Evolutionary conservation across 2,888 invertebrate species (phyloP).

Genomic region (Raillietiella orientalis): DNA sequence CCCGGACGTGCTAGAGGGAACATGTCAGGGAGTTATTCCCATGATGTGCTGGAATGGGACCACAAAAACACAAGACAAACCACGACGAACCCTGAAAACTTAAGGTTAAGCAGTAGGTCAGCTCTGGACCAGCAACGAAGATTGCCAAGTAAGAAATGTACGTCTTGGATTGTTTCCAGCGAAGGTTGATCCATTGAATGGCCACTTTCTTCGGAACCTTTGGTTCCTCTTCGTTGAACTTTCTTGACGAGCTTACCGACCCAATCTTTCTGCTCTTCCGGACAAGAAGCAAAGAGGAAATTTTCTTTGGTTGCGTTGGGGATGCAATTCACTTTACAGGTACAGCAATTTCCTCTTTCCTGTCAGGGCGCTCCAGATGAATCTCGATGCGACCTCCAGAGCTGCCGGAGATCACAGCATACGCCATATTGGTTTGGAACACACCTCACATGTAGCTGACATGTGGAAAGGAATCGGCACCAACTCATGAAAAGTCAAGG

Average conservation of each 20-base stretch:
- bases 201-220: too few species aligned
- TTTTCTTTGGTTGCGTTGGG: slow-evolving; percentile 75
- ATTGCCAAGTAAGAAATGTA: too few species aligned
- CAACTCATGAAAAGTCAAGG: slow-evolving; percentile 63
- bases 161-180: too few species aligned
- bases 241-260: slow-evolving; percentile 61
- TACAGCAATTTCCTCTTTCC: slow-evolving; percentile 48
- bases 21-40: too few species aligned
- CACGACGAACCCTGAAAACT: too few species aligned
- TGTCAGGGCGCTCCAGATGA: slow-evolving; percentile 81
- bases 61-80: too few species aligned
- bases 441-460: slow-evolving; percentile 91
- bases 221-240: slow-evolving; percentile 72
- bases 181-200: too few species aligned
- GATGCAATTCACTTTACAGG: slow-evolving; percentile 92
- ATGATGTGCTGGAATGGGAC: too few species aligned
- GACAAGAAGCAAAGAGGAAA: slow-evolving; percentile 48
- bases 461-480: slow-evolving; percentile 87
- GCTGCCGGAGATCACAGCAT: slow-evolving; percentile 94
- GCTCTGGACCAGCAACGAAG: too few species aligned
- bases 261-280: slow-evolving; percentile 74
- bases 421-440: slow-evolving; percentile 86
- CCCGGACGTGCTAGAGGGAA: too few species aligned
- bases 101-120: too few species aligned
- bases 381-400: slow-evolving; percentile 30